Base-by-base conservation (phyloP, 2,113 vertebrate species). In the Macquaria australasica region DNA sequence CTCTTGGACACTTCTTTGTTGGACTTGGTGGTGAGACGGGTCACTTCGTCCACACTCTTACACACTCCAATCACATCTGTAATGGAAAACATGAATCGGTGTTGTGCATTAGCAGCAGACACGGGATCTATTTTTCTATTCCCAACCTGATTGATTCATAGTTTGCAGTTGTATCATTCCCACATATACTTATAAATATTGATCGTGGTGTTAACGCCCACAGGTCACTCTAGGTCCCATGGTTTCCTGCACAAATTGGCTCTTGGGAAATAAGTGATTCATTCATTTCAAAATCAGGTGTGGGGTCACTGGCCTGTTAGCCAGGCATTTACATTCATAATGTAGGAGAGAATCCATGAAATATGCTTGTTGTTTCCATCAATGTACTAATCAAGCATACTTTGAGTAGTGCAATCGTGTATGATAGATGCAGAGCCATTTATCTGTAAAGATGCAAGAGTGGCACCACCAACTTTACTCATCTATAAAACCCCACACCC, bases 61-160 rank as follows among this genome's bases (percentile, higher is more conserved):
- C 98, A 99, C 92, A 99, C 94, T 39, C 97, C 98, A 63, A 99
- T 98, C 80, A 99, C 95, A 92, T 99, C 98, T 99, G 95, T 51
- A 94, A 0, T 11, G 9, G 50, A 78, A 78, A 56, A 81, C 5
- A 69, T 6, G 6, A 21, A 58, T 31, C 10, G 10, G 18, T 28
- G 48, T 55, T 63, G 0, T 8, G 79, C 14, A 10, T 68, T 6
- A 45, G 18, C 48, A 69, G 55, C 20, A 8, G 10, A 73, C 12
- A 14, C 34, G 14, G 51, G 51, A 45, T 72, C 11, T 20, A 50
- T 8, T 77, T 58, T 39, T 75, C n/a, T 21, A 34, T 25, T 9
- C 20, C 23, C 8, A 23, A 6, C 1, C 41, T 9, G 41, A 41
- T 9, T 41, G 41, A 41, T 41, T 34, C 2, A 34, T 34, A 34